Conservation (phyloP, 1,140 invertebrate species). For the Papilio polytes region DNA sequence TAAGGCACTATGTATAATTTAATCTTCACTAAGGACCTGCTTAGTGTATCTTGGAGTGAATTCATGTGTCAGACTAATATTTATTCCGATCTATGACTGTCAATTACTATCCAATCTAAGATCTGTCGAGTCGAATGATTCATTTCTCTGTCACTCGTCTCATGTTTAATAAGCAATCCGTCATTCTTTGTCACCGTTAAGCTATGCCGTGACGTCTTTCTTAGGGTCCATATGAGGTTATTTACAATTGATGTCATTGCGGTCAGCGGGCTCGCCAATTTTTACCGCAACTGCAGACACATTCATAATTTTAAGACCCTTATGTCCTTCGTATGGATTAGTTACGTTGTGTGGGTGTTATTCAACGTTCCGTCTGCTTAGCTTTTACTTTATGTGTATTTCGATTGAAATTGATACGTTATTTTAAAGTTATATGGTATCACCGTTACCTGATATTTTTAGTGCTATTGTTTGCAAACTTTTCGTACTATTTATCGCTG, state of each 20-base stretch:
- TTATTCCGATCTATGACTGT: constrained; percentile 35
- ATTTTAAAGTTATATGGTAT: constrained; percentile 31
- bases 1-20: too few species aligned
- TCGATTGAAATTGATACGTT: constrained; percentile 38
- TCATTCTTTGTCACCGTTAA: constrained; percentile 54
- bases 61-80: background rate
- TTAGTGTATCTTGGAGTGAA: too few species aligned
- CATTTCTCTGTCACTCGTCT: constrained; percentile 44
- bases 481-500: background rate
- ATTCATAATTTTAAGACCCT: constrained; percentile 33
- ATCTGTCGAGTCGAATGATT: constrained; percentile 49
- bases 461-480: constrained; percentile 26
- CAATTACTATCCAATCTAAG: constrained; percentile 44
- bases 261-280: constrained; percentile 45
- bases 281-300: constrained; percentile 27
- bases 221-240: constrained; percentile 45
- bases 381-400: constrained; percentile 33
- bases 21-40: background rate
- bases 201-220: constrained; percentile 57
- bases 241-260: constrained; percentile 62
- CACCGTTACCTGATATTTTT: constrained; percentile 39
- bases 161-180: constrained; percentile 44
- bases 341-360: constrained; percentile 42
- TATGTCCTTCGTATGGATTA: constrained; percentile 34
- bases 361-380: background rate